phyloP scores from a whole-genome alignment of 2,113 vertebrate genomes.

The Calidris pygmaea region DNA sequence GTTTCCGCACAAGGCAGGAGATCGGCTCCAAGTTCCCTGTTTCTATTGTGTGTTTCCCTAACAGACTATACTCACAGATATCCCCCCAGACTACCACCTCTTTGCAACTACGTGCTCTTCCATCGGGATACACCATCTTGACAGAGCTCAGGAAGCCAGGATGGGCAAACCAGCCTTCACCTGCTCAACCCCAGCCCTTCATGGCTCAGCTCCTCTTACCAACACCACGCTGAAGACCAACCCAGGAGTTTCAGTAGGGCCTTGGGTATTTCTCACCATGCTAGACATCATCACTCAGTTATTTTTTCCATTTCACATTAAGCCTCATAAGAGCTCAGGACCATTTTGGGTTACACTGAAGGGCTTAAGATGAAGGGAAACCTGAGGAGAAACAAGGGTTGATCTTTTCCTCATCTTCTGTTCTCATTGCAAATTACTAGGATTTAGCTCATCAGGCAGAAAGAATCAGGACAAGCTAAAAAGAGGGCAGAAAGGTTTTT shows the following conservation, averaged over 20 bases:
- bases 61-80: neutral
- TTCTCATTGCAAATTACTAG: neutral
- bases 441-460: neutral
- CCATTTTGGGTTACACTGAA: neutral
- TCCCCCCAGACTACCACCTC: neutral
- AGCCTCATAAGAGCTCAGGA: neutral
- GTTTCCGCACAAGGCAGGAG: neutral
- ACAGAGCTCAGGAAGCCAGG: neutral
- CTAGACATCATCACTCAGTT: neutral
- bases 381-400: neutral
- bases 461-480: neutral
- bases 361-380: neutral
- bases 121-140: neutral
- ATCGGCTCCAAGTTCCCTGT: neutral
- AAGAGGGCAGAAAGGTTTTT: neutral
- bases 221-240: neutral
- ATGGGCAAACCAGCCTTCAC: neutral
- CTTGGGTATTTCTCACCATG: neutral
- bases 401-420: neutral
- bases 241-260: neutral
- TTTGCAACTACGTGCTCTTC: neutral
- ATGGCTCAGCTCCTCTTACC: neutral
- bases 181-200: neutral
- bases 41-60: neutral
- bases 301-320: neutral